Base-by-base conservation (phyloP, 2,888 invertebrate species). In the Lucinisca nassula region DNA sequence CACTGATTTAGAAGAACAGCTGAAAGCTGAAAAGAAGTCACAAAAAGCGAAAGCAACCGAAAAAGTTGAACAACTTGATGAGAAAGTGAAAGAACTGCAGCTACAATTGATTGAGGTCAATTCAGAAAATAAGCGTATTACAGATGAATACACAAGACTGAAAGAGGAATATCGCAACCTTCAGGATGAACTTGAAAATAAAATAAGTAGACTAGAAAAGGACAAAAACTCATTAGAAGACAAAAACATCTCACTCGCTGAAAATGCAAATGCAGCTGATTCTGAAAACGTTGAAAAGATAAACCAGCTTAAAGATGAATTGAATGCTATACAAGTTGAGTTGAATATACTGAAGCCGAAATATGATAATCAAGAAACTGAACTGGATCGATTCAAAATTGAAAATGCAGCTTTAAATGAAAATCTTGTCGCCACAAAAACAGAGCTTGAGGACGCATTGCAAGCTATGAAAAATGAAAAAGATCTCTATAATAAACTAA, bases 401-500 rank as follows among this genome's bases (percentile, higher is more conserved):
- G 84, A 88, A 27, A 75, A 79, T 35, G 67, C 79, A 45, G n/a
- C 78, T 17, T 4, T 85, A 8, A 51, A 27, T 6, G 45, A 79
- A 32, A 81, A 58, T 38, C 75, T 81, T 12, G 85, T 81, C 27
- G 51, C 82, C 40, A 85, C 85, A 58, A 79, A 51, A 61, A 37
- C 24, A 24, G 87, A 90, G 70, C 72, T 90, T 0, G 67, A 83
- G 27, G 67, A 87, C 67, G 32, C 87, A n/a, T 81, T 84, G 49
- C 85, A 90, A 40, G 79, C 70, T 27, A 74, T 90, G 30, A 75
- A 84, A 61, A 82, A 88, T 35, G 82, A 84, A 49, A 90, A 88
- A 73, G 90, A 90, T 61, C 84, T 90, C 2, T 90, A 79, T 49
- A 85, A 84, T 79, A 87, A 90, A 77, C 79, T 90, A 17, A 58